Evolutionary conservation across 2,113 vertebrate genomes (phyloP).

Genomic region (Orthonyx spaldingii): DNA sequence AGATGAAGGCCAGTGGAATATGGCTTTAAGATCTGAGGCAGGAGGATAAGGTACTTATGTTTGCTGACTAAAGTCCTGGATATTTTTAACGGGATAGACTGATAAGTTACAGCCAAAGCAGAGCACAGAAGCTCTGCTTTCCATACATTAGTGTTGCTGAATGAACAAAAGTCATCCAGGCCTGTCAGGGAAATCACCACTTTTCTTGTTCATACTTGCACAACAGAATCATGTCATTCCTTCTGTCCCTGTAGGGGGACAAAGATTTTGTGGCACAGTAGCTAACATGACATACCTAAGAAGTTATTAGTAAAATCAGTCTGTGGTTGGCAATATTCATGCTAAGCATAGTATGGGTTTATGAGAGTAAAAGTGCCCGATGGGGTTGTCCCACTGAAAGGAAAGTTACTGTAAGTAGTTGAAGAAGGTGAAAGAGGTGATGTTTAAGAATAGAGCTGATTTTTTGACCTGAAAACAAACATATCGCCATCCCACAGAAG

Average conservation of each 20-base stretch:
- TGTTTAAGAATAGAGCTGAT: neutral
- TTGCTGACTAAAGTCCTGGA: neutral
- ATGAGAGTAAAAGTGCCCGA: neutral
- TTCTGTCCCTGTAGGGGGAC: neutral
- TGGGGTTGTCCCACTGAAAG: neutral
- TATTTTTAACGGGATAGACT: neutral
- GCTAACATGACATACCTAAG: neutral
- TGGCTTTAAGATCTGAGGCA: neutral
- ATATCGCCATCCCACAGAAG: neutral
- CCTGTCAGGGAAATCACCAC: neutral
- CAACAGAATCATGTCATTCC: neutral
- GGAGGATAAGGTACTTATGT: neutral
- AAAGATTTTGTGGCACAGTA: constrained; percentile 32
- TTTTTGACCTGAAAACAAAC: neutral
- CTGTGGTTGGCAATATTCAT: neutral
- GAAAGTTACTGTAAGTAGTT: neutral
- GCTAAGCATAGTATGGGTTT: neutral
- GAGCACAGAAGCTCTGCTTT: neutral
- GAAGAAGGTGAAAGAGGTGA: neutral
- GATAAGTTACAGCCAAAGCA: neutral
- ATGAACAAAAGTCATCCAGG: neutral
- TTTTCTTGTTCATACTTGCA: neutral
- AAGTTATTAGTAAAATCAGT: neutral
- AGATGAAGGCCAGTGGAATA: neutral
- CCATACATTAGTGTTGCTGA: neutral